Evolutionary conservation across 2,113 vertebrate species (phyloP).

Genomic region (Capra hircus): DNA sequence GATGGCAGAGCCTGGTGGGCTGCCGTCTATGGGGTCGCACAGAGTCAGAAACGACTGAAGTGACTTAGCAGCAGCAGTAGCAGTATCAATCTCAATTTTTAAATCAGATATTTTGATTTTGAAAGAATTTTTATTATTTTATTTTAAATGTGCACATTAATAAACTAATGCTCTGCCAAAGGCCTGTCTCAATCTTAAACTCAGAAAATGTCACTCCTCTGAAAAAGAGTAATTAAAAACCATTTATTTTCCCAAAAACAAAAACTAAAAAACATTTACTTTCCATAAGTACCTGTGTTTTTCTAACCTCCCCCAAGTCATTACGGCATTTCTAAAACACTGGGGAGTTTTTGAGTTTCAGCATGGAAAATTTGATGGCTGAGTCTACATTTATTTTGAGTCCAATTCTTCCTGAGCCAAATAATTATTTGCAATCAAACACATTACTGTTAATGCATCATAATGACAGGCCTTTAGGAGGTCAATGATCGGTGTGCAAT

Average conservation of each 20-base stretch:
- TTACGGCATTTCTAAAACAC: conserved; percentile 3
- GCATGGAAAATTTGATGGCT: neutral
- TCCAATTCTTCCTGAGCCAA: neutral
- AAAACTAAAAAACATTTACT: neutral
- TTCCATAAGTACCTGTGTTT: neutral
- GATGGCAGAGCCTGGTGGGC: too few species aligned
- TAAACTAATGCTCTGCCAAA: conserved; percentile 24
- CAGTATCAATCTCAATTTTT: neutral
- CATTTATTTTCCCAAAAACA: neutral
- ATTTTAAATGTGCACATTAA: neutral
- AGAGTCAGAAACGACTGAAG: too few species aligned
- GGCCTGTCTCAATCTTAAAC: neutral
- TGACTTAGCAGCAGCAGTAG: too few species aligned
- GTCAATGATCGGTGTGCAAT: conserved; percentile 66
- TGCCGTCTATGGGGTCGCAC: too few species aligned
- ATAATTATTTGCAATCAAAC: conserved; percentile 50
- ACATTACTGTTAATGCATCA: conserved; percentile 28
- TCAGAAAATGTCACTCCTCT: neutral
- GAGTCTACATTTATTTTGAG: conserved; percentile 26
- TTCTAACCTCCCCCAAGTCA: neutral
- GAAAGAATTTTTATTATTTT: conserved; percentile 1
- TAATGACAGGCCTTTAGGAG: conserved; percentile 61
- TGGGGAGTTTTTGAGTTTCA: neutral
- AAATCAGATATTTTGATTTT: conserved; percentile 3
- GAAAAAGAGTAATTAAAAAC: conserved; percentile 1